Conservation (phyloP, 2,888 invertebrate genomes). For the Tiliacea citrago region DNA sequence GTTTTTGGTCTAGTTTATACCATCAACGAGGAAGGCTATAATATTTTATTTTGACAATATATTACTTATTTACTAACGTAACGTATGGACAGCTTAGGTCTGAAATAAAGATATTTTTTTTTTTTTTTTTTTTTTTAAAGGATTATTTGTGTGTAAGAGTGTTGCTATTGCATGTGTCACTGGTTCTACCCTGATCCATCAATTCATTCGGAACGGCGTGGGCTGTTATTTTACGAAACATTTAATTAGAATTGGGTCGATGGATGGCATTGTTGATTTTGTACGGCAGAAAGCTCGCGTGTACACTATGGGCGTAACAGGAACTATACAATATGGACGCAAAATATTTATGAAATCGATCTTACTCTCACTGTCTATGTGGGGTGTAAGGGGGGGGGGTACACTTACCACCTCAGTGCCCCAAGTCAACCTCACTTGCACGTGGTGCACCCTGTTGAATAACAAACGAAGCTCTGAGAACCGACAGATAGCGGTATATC, state of each 20-base stretch:
- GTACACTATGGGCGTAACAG: too few relatives aligned
- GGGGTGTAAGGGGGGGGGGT: too few relatives aligned
- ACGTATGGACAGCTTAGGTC: too few relatives aligned
- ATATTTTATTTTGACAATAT: neutral
- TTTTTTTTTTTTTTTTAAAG: too few relatives aligned
- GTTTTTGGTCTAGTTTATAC: neutral
- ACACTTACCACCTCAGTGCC: too few relatives aligned
- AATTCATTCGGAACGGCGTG: conserved; percentile 12
- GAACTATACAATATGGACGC: neutral
- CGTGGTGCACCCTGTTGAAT: too few relatives aligned
- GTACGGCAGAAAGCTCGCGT: neutral
- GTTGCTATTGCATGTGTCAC: neutral
- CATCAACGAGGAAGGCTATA: neutral
- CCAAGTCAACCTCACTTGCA: too few relatives aligned
- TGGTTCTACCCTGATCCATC: conserved; percentile 7
- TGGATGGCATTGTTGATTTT: conserved; percentile 13
- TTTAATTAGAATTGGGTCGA: conserved; percentile 21
- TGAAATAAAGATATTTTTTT: too few relatives aligned
- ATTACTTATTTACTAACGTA: neutral
- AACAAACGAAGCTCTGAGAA: too few relatives aligned
- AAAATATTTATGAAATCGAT: neutral
- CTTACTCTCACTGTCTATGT: too few relatives aligned
- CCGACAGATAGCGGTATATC: too few relatives aligned
- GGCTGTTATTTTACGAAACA: conserved; percentile 30
- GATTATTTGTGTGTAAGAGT: neutral